Conservation (phyloP, 1,140 invertebrate species). For the Hermatobates lingyangjiaoensis region DNA sequence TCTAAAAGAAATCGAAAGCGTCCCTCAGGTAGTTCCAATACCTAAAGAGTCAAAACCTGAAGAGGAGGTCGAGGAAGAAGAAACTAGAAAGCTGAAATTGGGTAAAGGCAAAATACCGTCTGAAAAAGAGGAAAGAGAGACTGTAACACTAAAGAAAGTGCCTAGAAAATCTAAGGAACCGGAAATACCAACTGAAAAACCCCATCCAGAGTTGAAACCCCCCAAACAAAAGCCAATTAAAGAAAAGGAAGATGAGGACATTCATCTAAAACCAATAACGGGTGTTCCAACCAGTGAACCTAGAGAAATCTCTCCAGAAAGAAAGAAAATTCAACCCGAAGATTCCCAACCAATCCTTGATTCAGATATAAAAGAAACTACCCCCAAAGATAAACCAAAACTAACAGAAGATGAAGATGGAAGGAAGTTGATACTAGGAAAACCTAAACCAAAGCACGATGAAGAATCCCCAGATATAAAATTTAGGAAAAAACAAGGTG, state of each 20-base stretch:
- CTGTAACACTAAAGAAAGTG: slow-evolving; percentile 12
- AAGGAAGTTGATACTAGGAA: slow-evolving; percentile 23
- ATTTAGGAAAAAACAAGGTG: slow-evolving; percentile 26
- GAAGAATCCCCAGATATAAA: slow-evolving; percentile 23
- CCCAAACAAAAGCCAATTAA: slow-evolving; percentile 13
- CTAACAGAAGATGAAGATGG: slow-evolving; percentile 20
- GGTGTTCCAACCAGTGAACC: slow-evolving; percentile 16
- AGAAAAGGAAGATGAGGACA: slow-evolving; percentile 14
- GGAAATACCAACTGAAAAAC: slow-evolving; percentile 12
- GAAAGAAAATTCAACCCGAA: slow-evolving; percentile 13
- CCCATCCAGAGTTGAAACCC: slow-evolving; percentile 11
- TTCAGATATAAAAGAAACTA: slow-evolving; percentile 19
- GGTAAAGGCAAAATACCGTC: slow-evolving; percentile 19
- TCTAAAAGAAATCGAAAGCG: neutral
- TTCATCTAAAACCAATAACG: slow-evolving; percentile 17
- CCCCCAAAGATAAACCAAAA: slow-evolving; percentile 15
- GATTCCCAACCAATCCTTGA: slow-evolving; percentile 15
- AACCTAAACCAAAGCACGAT: slow-evolving; percentile 21
- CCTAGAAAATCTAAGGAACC: slow-evolving; percentile 6
- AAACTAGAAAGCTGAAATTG: slow-evolving; percentile 11
- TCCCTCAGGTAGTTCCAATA: neutral
- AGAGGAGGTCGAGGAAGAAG: slow-evolving; percentile 7
- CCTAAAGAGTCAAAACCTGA: neutral
- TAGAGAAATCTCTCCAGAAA: slow-evolving; percentile 13
- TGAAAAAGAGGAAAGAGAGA: slow-evolving; percentile 15